phyloP scores from a whole-genome alignment of 1,140 invertebrate genomes.

The Zaprionus africanus region DNA sequence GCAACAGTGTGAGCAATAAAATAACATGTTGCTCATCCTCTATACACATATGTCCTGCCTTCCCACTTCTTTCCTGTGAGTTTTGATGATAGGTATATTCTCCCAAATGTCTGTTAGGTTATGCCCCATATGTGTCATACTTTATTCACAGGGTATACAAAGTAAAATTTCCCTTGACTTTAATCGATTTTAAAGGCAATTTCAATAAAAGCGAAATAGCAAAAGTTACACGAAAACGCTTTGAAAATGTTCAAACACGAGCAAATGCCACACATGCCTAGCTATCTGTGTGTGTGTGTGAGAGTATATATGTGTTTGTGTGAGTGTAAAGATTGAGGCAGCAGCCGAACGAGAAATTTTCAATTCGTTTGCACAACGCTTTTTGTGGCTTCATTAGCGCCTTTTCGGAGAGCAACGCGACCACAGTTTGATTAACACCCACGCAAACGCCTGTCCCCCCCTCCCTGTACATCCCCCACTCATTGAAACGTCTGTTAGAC shows the following conservation, averaged over 20 bases:
- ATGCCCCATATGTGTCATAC: background rate
- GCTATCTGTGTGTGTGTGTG: background rate
- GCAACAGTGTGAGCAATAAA: background rate
- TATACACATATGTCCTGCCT: too few species aligned
- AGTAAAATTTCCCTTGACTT: background rate
- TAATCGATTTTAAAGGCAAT: slow-evolving; percentile 37
- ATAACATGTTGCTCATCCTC: too few species aligned
- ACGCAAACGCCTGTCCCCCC: background rate
- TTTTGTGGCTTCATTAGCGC: slow-evolving; percentile 76
- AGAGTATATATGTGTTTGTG: background rate
- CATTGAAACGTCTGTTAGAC: background rate
- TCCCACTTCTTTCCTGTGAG: too few species aligned
- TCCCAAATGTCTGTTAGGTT: background rate
- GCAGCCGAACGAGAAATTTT: slow-evolving; percentile 19
- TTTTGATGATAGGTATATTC: too few species aligned
- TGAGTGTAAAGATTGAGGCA: slow-evolving; percentile 3
- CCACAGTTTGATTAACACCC: slow-evolving; percentile 59
- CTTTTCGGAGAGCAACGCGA: slow-evolving; percentile 3
- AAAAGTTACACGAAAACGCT: background rate
- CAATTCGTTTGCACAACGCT: slow-evolving; percentile 58
- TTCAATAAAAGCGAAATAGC: slow-evolving; percentile 3
- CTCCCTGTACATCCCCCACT: background rate
- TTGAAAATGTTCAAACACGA: slow-evolving; percentile 10
- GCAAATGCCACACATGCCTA: slow-evolving; percentile 1
- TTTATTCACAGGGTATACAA: background rate